phyloP scores from a whole-genome alignment of 1,140 invertebrate genomes.

The Brachionus plicatilis region DNA sequence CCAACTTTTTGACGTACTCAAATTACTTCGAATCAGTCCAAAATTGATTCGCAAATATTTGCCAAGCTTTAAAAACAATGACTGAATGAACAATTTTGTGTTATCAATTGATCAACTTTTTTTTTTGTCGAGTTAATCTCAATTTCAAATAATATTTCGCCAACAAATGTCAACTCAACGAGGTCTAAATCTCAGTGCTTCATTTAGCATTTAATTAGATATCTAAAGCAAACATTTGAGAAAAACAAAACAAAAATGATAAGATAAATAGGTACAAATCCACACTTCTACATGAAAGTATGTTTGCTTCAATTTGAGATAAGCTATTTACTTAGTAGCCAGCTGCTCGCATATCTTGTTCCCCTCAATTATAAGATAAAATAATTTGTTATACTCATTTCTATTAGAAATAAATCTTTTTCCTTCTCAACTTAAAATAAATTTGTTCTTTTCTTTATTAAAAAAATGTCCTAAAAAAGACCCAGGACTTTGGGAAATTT shows the following conservation, averaged over 20 bases:
- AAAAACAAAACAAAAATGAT: background rate
- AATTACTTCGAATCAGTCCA: constrained; percentile 1
- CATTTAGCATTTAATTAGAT: background rate
- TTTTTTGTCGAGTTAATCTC: background rate
- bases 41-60: constrained; percentile 9
- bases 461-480: too few species aligned
- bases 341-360: background rate
- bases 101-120: background rate
- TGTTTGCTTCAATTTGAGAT: background rate
- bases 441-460: background rate
- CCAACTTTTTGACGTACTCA: background rate
- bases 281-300: background rate
- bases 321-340: background rate
- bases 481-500: too few species aligned
- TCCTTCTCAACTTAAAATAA: background rate
- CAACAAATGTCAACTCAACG: background rate
- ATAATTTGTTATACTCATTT: background rate
- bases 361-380: background rate
- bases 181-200: background rate
- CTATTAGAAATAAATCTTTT: background rate
- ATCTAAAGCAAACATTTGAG: background rate
- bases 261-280: constrained; percentile 1
- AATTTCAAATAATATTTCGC: background rate
- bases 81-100: background rate
- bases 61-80: background rate